These are phyloP conservation scores for Ormyrus pomaceus DNA, from an alignment of 2,888 invertebrate species.

Conservation along the genomic window DNA sequence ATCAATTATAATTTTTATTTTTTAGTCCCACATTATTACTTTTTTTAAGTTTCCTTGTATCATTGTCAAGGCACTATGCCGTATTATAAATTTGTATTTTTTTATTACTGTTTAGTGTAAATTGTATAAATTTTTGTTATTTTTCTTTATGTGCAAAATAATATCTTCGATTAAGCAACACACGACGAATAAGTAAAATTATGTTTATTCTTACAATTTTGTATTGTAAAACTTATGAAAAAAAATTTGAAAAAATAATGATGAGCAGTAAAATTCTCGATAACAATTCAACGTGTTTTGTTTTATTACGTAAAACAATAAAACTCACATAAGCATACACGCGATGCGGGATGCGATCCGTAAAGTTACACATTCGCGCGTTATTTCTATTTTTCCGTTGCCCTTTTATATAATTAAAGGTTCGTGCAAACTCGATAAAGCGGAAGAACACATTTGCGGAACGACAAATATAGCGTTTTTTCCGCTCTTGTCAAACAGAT, in stretches of 20 bases:
- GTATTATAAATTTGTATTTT: slow-evolving; percentile 38
- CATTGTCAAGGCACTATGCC: background rate
- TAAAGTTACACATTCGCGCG: background rate
- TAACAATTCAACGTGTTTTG: slow-evolving; percentile 37
- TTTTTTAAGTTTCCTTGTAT: slow-evolving; percentile 41
- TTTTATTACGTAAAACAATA: slow-evolving; percentile 39
- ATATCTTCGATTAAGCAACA: slow-evolving; percentile 7
- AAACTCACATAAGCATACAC: background rate
- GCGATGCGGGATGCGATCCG: background rate
- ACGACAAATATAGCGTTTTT: slow-evolving; percentile 6
- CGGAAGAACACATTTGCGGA: slow-evolving; percentile 31
- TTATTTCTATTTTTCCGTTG: background rate
- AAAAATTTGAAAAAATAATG: slow-evolving; percentile 19
- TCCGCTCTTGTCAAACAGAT: no score
- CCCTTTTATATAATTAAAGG: slow-evolving; percentile 32
- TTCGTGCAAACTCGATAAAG: slow-evolving; percentile 31
- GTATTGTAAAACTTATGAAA: slow-evolving; percentile 39
- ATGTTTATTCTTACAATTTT: slow-evolving; percentile 48
- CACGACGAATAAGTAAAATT: slow-evolving; percentile 12
- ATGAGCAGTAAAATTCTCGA: slow-evolving; percentile 45
- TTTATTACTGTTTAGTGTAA: slow-evolving; percentile 35
- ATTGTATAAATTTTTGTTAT: slow-evolving; percentile 43
- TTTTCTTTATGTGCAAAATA: slow-evolving; percentile 31
- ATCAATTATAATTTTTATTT: slow-evolving; percentile 67
- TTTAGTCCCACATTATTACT: slow-evolving; percentile 41